phyloP scores from a whole-genome alignment of 2,113 vertebrate genomes.

The Platysternon megacephalum region DNA sequence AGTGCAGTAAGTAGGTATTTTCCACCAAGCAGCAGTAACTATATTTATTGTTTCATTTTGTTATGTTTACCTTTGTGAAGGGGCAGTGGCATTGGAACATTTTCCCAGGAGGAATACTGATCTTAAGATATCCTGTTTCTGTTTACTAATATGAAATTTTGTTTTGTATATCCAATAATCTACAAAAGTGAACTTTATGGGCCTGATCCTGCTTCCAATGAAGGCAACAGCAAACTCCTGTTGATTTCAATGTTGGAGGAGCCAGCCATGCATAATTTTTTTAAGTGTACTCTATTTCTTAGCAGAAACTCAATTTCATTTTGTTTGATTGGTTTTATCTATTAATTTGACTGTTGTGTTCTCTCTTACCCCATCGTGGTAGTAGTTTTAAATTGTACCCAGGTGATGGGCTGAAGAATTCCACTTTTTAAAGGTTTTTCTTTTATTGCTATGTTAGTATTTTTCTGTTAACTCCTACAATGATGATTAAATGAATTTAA shows the following conservation, averaged over 20 bases:
- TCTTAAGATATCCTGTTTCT: neutral
- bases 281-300: neutral
- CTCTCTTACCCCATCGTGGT: neutral
- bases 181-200: neutral
- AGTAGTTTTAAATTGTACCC: neutral
- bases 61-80: neutral
- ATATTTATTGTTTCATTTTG: neutral
- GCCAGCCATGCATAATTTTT: neutral
- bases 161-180: neutral
- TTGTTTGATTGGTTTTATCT: neutral
- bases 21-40: neutral
- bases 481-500: neutral
- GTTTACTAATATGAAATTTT: neutral
- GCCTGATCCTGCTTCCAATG: neutral
- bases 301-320: neutral
- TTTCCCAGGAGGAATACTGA: neutral
- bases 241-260: neutral
- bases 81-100: neutral
- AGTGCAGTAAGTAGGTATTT: neutral
- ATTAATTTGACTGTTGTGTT: neutral
- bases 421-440: neutral
- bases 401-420: neutral
- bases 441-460: neutral
- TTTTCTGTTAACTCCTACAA: neutral
- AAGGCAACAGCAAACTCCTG: neutral